Percentiles rank a stretch among this genome's conserved stretches.
phyloP scores from a whole-genome alignment of 2,797 vertebrate species.

The Staurois parvus region DNA sequence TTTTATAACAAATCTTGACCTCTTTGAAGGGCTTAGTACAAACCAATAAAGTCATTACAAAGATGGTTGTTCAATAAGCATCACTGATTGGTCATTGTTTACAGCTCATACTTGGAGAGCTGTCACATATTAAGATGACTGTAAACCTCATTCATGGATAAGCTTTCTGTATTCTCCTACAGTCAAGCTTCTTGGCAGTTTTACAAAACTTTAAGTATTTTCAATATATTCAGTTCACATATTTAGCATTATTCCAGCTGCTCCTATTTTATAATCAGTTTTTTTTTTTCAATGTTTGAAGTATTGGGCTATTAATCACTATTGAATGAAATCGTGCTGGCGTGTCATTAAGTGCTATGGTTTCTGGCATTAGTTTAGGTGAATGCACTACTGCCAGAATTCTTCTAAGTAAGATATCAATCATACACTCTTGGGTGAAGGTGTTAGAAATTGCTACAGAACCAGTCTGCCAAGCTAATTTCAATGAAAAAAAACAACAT shows the following conservation, averaged over 20 bases:
- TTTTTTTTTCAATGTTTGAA: conserved; percentile 47
- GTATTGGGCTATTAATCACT: conserved; percentile 33
- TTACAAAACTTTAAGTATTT: too few species aligned
- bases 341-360: conserved; percentile 46
- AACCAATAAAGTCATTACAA: too few species aligned
- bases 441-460: conserved; percentile 56
- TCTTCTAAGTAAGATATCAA: conserved; percentile 63
- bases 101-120: too few species aligned
- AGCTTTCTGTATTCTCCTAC: too few species aligned
- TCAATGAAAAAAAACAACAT: conserved; percentile 59
- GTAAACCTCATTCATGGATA: too few species aligned
- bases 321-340: conserved; percentile 37
- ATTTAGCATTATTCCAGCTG: neutral
- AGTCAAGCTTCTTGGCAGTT: too few species aligned
- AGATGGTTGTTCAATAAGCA: too few species aligned
- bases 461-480: conserved; percentile 56
- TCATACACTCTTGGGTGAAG: conserved; percentile 61
- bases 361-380: conserved; percentile 34
- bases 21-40: too few species aligned
- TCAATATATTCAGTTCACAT: too few species aligned
- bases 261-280: conserved; percentile 37
- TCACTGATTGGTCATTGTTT: too few species aligned
- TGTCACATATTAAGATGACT: too few species aligned
- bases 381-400: conserved; percentile 55
- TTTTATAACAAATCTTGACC: too few species aligned